Evolutionary conservation across 2,888 invertebrate species (phyloP).

Genomic region (Autographa gamma): DNA sequence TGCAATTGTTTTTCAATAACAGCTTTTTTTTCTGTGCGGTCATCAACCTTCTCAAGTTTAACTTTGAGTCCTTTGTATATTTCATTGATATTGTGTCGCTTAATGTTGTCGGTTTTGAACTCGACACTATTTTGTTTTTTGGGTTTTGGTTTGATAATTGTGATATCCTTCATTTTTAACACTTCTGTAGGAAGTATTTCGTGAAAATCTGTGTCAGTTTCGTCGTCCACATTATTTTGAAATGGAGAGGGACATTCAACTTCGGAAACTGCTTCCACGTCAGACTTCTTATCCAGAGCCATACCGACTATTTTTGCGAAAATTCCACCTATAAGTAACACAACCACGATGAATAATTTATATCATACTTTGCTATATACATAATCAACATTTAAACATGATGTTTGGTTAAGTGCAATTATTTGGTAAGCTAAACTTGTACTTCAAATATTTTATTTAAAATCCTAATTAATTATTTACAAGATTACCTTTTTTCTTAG

Average conservation of each 20-base stretch:
- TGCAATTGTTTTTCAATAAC: slow-evolving; percentile 66
- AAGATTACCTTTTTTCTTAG: slow-evolving; percentile 76
- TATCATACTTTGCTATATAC: neutral
- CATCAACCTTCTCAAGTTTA: slow-evolving; percentile 67
- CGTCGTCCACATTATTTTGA: slow-evolving; percentile 87
- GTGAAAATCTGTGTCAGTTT: slow-evolving; percentile 92
- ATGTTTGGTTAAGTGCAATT: too few species aligned
- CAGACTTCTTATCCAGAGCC: slow-evolving; percentile 89
- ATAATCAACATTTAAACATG: neutral
- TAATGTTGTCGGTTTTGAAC: slow-evolving; percentile 66
- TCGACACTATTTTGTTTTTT: slow-evolving; percentile 73
- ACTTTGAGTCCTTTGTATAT: slow-evolving; percentile 64
- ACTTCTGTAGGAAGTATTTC: slow-evolving; percentile 91
- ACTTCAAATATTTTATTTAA: too few species aligned
- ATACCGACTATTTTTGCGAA: slow-evolving; percentile 89
- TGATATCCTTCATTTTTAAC: slow-evolving; percentile 87
- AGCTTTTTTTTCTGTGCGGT: slow-evolving; percentile 70
- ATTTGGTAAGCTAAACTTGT: too few species aligned
- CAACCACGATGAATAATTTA: neutral
- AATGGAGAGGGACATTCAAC: slow-evolving; percentile 68
- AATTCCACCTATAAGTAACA: slow-evolving; percentile 80
- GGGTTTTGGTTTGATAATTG: slow-evolving; percentile 66
- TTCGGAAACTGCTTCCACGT: slow-evolving; percentile 85
- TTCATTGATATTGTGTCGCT: slow-evolving; percentile 57
- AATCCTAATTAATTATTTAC: neutral